A percentile compares a stretch with the other conserved stretches of the same genome.
phyloP scores from a whole-genome alignment of 2,888 invertebrate genomes.

The Norana najaformis region DNA sequence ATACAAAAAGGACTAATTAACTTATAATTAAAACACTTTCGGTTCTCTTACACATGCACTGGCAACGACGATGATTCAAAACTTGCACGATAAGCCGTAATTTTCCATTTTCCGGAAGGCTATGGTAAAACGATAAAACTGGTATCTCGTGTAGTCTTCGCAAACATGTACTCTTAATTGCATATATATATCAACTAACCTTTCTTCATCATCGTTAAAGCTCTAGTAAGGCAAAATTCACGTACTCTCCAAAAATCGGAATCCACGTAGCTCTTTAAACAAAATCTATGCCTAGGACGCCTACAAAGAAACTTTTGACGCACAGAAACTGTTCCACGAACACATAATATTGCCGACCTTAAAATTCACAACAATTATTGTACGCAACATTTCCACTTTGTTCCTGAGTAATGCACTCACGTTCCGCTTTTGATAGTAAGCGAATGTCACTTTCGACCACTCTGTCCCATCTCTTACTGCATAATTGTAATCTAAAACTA shows the following conservation, averaged over 20 bases:
- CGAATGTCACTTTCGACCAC: constrained; percentile 3
- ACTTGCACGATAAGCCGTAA: neutral
- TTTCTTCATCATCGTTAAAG: neutral
- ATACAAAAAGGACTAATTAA: too few relatives aligned
- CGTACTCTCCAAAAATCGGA: too few relatives aligned
- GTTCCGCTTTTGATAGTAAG: neutral
- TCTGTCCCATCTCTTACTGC: neutral
- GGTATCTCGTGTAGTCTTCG: neutral
- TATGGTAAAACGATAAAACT: neutral
- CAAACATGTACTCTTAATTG: neutral
- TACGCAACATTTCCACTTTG: neutral
- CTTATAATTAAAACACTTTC: neutral
- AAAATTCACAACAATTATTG: neutral
- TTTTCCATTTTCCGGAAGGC: neutral
- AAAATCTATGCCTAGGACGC: neutral
- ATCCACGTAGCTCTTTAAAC: too few relatives aligned
- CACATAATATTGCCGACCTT: neutral
- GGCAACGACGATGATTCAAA: neutral
- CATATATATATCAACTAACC: neutral
- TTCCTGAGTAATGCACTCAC: neutral
- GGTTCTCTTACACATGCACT: neutral
- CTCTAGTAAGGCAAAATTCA: neutral
- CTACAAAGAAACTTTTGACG: neutral
- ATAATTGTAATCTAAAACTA: neutral
- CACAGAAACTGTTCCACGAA: neutral